Base-by-base conservation (phyloP, 2,888 invertebrate species). In the Calameuta idolon region DNA sequence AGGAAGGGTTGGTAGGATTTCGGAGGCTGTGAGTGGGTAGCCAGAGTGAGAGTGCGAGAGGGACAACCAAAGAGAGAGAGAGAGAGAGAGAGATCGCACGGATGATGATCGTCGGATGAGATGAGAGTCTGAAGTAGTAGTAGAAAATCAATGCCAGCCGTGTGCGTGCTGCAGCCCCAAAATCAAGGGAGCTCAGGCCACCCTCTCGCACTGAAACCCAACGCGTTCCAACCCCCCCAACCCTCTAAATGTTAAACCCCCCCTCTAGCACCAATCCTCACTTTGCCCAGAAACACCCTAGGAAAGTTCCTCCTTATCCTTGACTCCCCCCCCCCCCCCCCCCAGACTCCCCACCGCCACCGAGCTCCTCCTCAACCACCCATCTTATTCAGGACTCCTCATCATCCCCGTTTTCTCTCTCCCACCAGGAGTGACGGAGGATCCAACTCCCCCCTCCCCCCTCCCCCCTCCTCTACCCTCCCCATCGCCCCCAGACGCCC, bases 61-160 rank as follows among this genome's bases (percentile, higher is more conserved):
- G 40, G 68, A 71, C 75, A n/a, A 0, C 5, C 74, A 78, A 40
- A 69, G 75, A 35, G n/a, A 75, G n/a, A 74, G 71, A 71, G 77
- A n/a, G 37, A 37, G 75, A 78, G 68, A 69, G 75, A 34, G 30
- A 75, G 30, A 75, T 40, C 34, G 12, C 12, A 31, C 71, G 0
- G 40, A 55, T 55, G 40, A 55, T 23, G 40, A 55, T 55, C 40
- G 40, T 55, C 5, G 40, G 40, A 55, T 15, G 40, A 55, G 40
- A 55, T 23, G 40, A 55, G 40, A 55, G 40, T 23, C 40, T 15
- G 23, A 9, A 55, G 40, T 55, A 55, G 40, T 33, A 80, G 81
- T 80, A 86, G 85, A 90, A 90, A 90, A 90, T 90, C 90, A 89
- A 90, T 90, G 90, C 81, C 86, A 84, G 81, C 79, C 83, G 81